These are phyloP conservation scores for Anarhynchus alexandrinus DNA, from an alignment of 2,113 vertebrate genomes.

Conservation along the genomic window DNA sequence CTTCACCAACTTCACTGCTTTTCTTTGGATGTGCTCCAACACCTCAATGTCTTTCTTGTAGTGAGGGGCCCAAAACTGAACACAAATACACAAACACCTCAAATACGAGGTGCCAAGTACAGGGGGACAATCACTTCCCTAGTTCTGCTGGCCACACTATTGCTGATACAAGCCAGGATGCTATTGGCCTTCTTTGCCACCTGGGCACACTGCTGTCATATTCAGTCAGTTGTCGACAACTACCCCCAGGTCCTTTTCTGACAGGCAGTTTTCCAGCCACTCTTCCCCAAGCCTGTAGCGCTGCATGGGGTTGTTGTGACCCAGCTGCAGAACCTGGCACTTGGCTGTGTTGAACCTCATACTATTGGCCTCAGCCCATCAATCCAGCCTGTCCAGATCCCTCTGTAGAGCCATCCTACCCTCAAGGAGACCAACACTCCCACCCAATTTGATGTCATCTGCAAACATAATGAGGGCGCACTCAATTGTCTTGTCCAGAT, in stretches of 20 bases:
- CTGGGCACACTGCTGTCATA: background rate
- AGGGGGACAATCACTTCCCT: background rate
- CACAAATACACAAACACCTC: too few relatives aligned
- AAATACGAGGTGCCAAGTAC: background rate
- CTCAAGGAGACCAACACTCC: background rate
- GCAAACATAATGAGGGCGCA: background rate
- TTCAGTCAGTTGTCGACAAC: background rate
- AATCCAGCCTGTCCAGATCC: background rate
- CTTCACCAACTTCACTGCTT: background rate
- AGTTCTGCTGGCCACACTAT: background rate
- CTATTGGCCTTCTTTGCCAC: background rate
- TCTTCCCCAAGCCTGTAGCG: background rate
- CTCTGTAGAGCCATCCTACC: background rate
- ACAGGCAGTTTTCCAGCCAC: background rate
- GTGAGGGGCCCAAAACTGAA: background rate
- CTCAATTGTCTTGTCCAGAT: background rate
- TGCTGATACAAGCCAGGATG: background rate
- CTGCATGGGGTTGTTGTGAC: background rate
- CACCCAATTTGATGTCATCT: background rate
- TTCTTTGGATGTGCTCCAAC: background rate
- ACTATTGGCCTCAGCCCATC: background rate
- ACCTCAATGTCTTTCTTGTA: background rate
- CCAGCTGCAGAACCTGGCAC: background rate
- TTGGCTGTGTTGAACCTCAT: background rate
- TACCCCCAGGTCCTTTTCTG: background rate